A percentile compares a stretch with the other conserved stretches of the same genome.
Evolutionary conservation across 2,797 vertebrate genomes (phyloP).

Genomic region (Caiman crocodilus): DNA sequence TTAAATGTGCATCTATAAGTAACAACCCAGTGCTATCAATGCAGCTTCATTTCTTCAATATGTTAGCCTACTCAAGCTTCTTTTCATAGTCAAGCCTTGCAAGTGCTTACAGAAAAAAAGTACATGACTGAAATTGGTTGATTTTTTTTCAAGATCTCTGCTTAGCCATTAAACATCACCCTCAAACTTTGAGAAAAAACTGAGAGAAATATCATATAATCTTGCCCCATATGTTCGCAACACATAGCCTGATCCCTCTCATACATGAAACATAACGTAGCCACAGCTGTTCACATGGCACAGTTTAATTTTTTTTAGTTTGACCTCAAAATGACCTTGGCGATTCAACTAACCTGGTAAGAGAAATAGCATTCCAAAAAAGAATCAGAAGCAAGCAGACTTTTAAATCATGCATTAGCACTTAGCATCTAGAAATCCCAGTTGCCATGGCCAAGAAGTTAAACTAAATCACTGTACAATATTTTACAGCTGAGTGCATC

Average conservation of each 20-base stretch:
- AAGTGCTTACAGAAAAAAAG: background rate
- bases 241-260: background rate
- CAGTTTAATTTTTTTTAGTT: background rate
- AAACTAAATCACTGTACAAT: background rate
- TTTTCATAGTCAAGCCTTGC: background rate
- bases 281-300: background rate
- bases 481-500: constrained; percentile 13
- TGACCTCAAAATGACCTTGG: constrained; percentile 32
- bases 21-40: background rate
- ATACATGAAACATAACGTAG: background rate
- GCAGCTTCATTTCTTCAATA: background rate
- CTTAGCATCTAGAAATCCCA: constrained; percentile 69
- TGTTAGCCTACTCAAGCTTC: background rate
- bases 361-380: constrained; percentile 37
- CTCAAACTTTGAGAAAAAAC: background rate
- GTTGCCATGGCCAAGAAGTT: constrained; percentile 18
- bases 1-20: background rate
- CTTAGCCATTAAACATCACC: background rate
- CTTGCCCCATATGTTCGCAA: background rate
- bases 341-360: constrained; percentile 40
- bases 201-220: background rate
- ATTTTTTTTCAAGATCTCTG: background rate
- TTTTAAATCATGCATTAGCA: constrained; percentile 73
- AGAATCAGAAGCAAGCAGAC: constrained; percentile 44
- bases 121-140: background rate